Percentiles rank a stretch among this genome's conserved stretches.
phyloP scores from a whole-genome alignment of 2,797 vertebrate genomes.

The Centroberyx gerrardi region DNA sequence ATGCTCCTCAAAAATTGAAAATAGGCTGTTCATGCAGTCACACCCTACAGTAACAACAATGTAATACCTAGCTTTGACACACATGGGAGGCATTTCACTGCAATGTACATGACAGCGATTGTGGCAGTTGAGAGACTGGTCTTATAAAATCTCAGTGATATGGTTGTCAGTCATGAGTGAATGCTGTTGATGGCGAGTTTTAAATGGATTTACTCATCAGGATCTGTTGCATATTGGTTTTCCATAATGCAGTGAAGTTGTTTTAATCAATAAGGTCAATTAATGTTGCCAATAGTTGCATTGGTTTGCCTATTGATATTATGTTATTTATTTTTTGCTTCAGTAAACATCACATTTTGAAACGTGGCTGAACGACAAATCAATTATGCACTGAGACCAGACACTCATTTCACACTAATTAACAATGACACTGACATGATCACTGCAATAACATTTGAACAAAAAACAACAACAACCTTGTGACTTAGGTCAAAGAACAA shows the following conservation, averaged over 20 bases:
- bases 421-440: background rate
- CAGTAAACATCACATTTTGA: background rate
- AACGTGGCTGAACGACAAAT: background rate
- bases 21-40: constrained; percentile 26
- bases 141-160: constrained; percentile 49
- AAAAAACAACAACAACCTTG: background rate
- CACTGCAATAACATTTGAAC: background rate
- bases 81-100: constrained; percentile 56
- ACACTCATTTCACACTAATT: background rate
- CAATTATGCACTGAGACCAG: background rate
- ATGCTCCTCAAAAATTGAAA: background rate
- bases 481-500: background rate
- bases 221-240: constrained; percentile 25
- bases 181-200: constrained; percentile 56
- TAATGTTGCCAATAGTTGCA: background rate
- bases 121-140: constrained; percentile 43
- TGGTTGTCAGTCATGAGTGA: constrained; percentile 42
- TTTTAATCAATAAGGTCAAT: background rate
- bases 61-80: constrained; percentile 60
- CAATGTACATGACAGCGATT: constrained; percentile 54
- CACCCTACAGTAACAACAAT: constrained; percentile 51
- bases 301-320: constrained; percentile 12
- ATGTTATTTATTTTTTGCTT: background rate
- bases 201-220: constrained; percentile 19
- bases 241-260: background rate